Base-by-base conservation (phyloP, 2,888 invertebrate species). In the Buathra laborator region DNA sequence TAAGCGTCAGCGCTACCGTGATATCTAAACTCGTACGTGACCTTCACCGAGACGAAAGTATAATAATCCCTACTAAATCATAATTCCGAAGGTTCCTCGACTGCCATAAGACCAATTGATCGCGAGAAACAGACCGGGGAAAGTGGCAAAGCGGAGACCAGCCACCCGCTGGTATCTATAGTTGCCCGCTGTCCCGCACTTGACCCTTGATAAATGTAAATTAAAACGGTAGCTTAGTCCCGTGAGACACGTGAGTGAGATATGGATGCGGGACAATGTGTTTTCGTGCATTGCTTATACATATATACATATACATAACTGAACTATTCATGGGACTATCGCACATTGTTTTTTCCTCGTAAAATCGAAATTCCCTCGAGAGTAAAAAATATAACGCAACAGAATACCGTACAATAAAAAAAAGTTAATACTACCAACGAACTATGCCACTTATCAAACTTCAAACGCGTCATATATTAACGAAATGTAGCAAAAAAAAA, bases 191-290 rank as follows among this genome's bases (percentile, higher is more conserved):
- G 48, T 59, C 51, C 56, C 79, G 70, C 67, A 53, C 82, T 85
- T 82, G 79, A 79, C 82, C 84, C 78, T 85, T 81, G 84, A 75
- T 82, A 82, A 85, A 85, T 85, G 85, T 85, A 75, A 85, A 85
- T 85, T 75, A 79, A 85, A 85, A 82, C 85, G 71, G 82, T 62
- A 32, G 81, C 70, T 19, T 51, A 29, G 56, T 14, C 46, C 10
- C 51, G 56, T 29, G 72, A 79, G 79, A 82, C 67, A 76, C 67
- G 56, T 64, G 79, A 85, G 75, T 85, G 81, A 85, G 78, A 66
- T 75, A 85, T 81, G 72, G 64, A 62, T 70, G 72, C 70, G 51
- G 68, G 62, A 74, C 70, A 44, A 71, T 66, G 56, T 62, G 19
- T 62, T 32, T 81, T 19, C 29, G 62, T 32, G 62, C n/a, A 24